Percentiles rank a stretch among this genome's conserved stretches.
Evolutionary conservation across 2,888 invertebrate genomes (phyloP).

Genomic region (Cacoxenus indagator): DNA sequence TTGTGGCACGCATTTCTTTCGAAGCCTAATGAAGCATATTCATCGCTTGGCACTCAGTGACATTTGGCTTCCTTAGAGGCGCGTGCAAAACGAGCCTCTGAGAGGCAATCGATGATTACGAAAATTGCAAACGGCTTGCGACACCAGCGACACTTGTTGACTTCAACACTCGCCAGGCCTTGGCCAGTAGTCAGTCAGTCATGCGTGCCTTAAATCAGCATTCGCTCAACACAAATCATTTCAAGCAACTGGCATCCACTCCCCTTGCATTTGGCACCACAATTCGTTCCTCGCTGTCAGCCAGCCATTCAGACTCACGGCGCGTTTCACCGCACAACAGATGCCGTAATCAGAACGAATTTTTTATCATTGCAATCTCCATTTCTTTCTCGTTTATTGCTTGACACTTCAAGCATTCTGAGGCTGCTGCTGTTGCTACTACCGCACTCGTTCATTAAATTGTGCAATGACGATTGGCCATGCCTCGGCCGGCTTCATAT

Average conservation of each 20-base stretch:
- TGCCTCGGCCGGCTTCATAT: not conserved
- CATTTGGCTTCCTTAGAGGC: too few relatives aligned
- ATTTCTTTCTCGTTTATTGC: not conserved
- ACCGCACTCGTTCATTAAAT: not conserved
- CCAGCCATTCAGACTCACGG: not conserved
- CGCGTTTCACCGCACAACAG: not conserved
- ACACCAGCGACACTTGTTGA: not conserved
- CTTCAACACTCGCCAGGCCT: not conserved
- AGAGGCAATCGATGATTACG: not conserved
- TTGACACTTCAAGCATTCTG: not conserved
- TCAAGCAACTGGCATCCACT: too few relatives aligned
- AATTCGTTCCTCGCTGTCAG: not conserved
- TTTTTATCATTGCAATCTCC: not conserved
- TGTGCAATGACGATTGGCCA: not conserved
- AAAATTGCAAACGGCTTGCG: too few relatives aligned
- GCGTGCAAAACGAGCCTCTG: too few relatives aligned
- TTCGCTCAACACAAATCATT: not conserved
- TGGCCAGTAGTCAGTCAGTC: not conserved
- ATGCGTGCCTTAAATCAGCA: not conserved
- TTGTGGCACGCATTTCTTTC: too few relatives aligned
- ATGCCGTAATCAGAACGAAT: not conserved
- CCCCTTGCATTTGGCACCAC: not conserved
- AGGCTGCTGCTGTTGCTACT: slow-evolving; percentile 1
- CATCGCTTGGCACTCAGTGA: too few relatives aligned
- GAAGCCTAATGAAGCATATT: too few relatives aligned